A percentile compares a stretch with the other conserved stretches of the same genome.
These are phyloP conservation scores for Pseudomyrmex dendroicus DNA, from an alignment of 1,140 invertebrate species.

Conservation along the genomic window DNA sequence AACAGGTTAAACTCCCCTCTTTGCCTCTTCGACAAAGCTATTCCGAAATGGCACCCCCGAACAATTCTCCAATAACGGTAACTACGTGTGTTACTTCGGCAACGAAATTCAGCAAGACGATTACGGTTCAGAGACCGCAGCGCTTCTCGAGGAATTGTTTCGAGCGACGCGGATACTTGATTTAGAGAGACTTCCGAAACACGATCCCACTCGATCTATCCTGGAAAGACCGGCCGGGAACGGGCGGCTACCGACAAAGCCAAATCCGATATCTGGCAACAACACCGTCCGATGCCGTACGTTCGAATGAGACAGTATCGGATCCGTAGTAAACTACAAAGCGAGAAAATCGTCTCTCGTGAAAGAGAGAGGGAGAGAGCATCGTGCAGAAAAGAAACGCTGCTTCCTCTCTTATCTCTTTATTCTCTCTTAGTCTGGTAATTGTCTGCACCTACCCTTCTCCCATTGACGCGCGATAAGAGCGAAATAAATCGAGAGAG, in stretches of 20 bases:
- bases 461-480: slow-evolving; percentile 51
- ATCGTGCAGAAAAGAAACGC: slow-evolving; percentile 12
- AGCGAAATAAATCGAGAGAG: slow-evolving; percentile 24
- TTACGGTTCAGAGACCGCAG: slow-evolving; percentile 54
- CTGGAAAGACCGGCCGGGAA: slow-evolving; percentile 29
- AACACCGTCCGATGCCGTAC: slow-evolving; percentile 45
- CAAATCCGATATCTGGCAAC: slow-evolving; percentile 59
- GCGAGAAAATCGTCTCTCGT: slow-evolving; percentile 36
- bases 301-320: slow-evolving; percentile 54
- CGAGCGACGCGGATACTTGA: slow-evolving; percentile 56
- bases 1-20: slow-evolving; percentile 24
- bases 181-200: slow-evolving; percentile 59
- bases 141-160: slow-evolving; percentile 56
- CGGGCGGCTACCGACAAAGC: slow-evolving; percentile 50
- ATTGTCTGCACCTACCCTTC: slow-evolving; percentile 35
- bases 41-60: slow-evolving; percentile 18
- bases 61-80: slow-evolving; percentile 58
- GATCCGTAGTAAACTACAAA: slow-evolving; percentile 36
- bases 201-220: slow-evolving; percentile 53
- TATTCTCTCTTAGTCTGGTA: slow-evolving; percentile 39
- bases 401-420: slow-evolving; percentile 28
- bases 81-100: slow-evolving; percentile 56
- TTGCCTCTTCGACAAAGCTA: slow-evolving; percentile 33
- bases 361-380: slow-evolving; percentile 6
- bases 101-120: slow-evolving; percentile 59